Base-by-base conservation (phyloP, 1,140 invertebrate species). In the Drosophila leontia region DNA sequence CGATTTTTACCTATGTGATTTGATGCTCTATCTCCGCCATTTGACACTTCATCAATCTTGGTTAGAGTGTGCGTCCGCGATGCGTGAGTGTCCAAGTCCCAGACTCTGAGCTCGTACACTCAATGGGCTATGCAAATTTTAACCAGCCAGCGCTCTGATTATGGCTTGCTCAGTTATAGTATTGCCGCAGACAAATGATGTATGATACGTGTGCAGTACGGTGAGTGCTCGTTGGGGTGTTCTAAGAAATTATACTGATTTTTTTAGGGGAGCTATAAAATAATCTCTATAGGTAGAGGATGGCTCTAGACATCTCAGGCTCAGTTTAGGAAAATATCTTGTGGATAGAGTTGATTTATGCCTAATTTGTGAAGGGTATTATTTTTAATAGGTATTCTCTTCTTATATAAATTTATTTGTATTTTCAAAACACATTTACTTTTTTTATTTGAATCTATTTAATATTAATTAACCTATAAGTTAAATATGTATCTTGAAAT, bases 1-100 rank as follows among this genome's bases (percentile, higher is more conserved):
- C 34, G 11, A 35, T 56, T 56, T 56, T 37, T 42, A 26, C 34
- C 51, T 12, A 29, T 58, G 26, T 32, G 62, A 19, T 19, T 42
- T n/a, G 35, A 59, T 71, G 69, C 69, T 60, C 67, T 42, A 75
- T 78, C 62, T 64, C 63, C 56, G 26, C 15, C 58, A 42, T 75
- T 80, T 87, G 84, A 87, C 84, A 87, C 84, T 83, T 82, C 61
- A 76, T 72, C 69, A 72, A 72, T 72, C 69, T 72, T 72, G 68
- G 69, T 72, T 72, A 72, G 69, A 60, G 69, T 59, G 67, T 23
- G 42, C 32, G 74, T 76, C 41, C 44, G 37, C 37, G 57, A 47
- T 80, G 71, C 71, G 76, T 69, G 55, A 62, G 80, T 74, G 57
- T 60, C 57, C 60, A 50, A 58, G 50, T 64, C 44, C 63, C 42